Conservation (phyloP, 2,888 invertebrate species). For the Neuroscelio doddi region DNA sequence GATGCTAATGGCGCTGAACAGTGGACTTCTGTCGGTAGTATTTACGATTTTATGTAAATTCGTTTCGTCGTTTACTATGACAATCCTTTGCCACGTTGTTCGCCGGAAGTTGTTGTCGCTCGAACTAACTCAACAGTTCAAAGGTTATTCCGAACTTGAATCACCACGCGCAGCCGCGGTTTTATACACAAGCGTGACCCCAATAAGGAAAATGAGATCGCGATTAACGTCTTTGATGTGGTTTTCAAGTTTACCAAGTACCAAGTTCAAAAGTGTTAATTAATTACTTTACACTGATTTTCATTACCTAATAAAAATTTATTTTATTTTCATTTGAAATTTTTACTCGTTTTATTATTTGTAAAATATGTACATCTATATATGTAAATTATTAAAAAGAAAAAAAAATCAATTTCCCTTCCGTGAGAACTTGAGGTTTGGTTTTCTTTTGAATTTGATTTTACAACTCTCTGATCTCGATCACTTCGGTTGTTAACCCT, state of each 20-base stretch:
- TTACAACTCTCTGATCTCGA: conserved; percentile 6
- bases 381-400: not conserved
- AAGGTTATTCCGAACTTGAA: conserved; percentile 49
- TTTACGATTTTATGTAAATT: conserved; percentile 56
- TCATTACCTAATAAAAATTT: too few species aligned
- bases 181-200: conserved; percentile 22
- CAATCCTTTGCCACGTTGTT: conserved; percentile 31
- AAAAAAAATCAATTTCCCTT: not conserved
- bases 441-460: not conserved
- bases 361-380: conserved; percentile 15
- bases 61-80: conserved; percentile 26
- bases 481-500: conserved; percentile 53
- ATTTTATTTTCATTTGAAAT: too few species aligned
- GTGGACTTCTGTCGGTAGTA: conserved; percentile 24
- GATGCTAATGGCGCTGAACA: conserved; percentile 41
- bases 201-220: conserved; percentile 25
- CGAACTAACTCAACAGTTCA: conserved; percentile 52
- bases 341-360: too few species aligned
- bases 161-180: conserved; percentile 14
- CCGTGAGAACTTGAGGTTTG: not conserved
- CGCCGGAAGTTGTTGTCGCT: conserved; percentile 55
- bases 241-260: not conserved
- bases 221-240: conserved; percentile 16
- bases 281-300: too few species aligned
- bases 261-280: not conserved